Evolutionary conservation across 2,888 invertebrate species (phyloP).

Genomic region (Drosophila demipolita): DNA sequence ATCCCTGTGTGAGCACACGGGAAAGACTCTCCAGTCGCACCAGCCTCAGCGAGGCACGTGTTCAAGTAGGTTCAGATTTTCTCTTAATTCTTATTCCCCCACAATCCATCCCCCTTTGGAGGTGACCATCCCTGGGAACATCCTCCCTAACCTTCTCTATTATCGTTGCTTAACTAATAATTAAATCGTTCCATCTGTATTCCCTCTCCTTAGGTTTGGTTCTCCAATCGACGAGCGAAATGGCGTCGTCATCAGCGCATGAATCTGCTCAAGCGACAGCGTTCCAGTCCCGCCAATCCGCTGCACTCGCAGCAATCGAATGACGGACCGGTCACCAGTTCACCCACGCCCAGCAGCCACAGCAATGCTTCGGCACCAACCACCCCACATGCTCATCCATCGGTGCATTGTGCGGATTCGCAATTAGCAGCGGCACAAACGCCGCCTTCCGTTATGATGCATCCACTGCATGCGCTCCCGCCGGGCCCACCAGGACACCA

Average conservation of each 20-base stretch:
- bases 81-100: background rate
- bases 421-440: constrained; percentile 56
- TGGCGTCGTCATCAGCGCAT: constrained; percentile 98
- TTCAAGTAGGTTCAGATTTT: constrained; percentile 90
- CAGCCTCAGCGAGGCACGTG: constrained; percentile 96
- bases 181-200: background rate
- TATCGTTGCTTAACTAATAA: background rate
- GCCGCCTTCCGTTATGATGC: constrained; percentile 60
- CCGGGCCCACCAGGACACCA: constrained; percentile 66
- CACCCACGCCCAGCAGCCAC: constrained; percentile 82
- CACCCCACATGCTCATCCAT: constrained; percentile 59
- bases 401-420: constrained; percentile 58
- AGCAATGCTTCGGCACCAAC: constrained; percentile 80
- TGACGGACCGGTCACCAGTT: constrained; percentile 71
- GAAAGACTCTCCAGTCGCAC: constrained; percentile 96
- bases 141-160: background rate
- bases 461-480: constrained; percentile 64
- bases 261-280: constrained; percentile 93
- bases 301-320: constrained; percentile 78
- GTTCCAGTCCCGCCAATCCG: constrained; percentile 83
- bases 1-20: constrained; percentile 96
- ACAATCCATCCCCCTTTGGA: background rate
- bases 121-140: background rate
- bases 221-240: constrained; percentile 99
- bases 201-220: constrained; percentile 91